phyloP scores from a whole-genome alignment of 2,888 invertebrate genomes.

The Rhyacophila evoluta region DNA sequence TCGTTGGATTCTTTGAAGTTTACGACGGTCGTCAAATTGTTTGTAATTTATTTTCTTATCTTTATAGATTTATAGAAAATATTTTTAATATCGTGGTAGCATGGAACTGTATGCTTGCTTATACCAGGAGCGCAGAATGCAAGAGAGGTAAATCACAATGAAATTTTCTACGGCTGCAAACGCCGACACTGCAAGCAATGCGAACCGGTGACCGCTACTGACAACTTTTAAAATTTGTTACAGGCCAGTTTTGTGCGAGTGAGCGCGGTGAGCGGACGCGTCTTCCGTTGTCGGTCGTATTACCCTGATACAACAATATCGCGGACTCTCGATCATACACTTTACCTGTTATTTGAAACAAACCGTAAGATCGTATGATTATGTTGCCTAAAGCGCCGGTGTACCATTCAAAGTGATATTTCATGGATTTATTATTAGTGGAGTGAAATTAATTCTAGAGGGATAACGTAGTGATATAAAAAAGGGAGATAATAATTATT shows the following conservation, averaged over 20 bases:
- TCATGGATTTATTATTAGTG: not conserved
- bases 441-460: not conserved
- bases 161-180: not conserved
- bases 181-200: not conserved
- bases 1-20: no score
- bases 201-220: not conserved
- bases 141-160: not conserved
- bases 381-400: slow-evolving; percentile 8
- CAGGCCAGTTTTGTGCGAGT: slow-evolving; percentile 15
- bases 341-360: slow-evolving; percentile 14
- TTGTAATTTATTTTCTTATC: no score
- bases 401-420: not conserved
- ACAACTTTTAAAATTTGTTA: not conserved
- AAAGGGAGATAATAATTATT: not conserved
- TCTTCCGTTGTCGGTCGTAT: not conserved
- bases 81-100: not conserved
- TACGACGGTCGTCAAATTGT: no score
- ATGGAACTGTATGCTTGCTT: not conserved
- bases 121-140: not conserved
- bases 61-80: no score
- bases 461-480: not conserved
- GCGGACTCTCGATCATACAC: not conserved
- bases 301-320: slow-evolving; percentile 19
- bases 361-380: slow-evolving; percentile 13
- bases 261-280: not conserved